A percentile compares a stretch with the other conserved stretches of the same genome.
These are phyloP conservation scores for Lophotriccus pileatus DNA, from an alignment of 2,797 vertebrate genomes.

Conservation along the genomic window DNA sequence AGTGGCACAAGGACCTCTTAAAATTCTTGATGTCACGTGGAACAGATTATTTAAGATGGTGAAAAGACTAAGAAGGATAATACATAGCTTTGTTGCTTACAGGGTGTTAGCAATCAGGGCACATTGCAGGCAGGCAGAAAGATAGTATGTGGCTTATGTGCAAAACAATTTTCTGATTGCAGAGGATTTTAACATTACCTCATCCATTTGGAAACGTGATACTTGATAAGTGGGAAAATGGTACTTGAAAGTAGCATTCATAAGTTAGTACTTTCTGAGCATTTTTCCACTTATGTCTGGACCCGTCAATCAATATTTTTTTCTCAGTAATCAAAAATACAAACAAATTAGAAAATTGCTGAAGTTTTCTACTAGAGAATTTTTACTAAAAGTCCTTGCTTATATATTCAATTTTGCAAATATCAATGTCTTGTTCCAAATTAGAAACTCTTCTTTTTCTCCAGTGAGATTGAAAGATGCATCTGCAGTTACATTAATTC, in stretches of 20 bases:
- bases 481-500: not conserved
- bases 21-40: not conserved
- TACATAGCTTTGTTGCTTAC: not conserved
- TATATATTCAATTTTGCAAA: not conserved
- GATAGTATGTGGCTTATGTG: not conserved
- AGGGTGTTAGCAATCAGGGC: not conserved
- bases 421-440: not conserved
- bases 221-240: not conserved
- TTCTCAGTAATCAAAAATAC: slow-evolving; percentile 6
- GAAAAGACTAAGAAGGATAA: not conserved
- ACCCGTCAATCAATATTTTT: slow-evolving; percentile 13
- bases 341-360: not conserved
- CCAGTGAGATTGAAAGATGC: not conserved
- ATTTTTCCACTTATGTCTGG: not conserved
- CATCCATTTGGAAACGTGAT: slow-evolving; percentile 8
- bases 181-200: not conserved
- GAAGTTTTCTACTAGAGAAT: not conserved
- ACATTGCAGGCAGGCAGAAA: not conserved
- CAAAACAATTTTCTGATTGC: slow-evolving; percentile 30
- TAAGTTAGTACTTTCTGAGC: not conserved
- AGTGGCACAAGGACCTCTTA: not conserved
- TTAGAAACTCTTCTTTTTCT: not conserved
- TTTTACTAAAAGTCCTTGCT: not conserved
- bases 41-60: not conserved
- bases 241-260: not conserved